Evolutionary conservation across 2,888 invertebrate genomes (phyloP), one percentile per base, ranked within the genome.

Genomic region (Chrysolina oricalcia): DNA sequence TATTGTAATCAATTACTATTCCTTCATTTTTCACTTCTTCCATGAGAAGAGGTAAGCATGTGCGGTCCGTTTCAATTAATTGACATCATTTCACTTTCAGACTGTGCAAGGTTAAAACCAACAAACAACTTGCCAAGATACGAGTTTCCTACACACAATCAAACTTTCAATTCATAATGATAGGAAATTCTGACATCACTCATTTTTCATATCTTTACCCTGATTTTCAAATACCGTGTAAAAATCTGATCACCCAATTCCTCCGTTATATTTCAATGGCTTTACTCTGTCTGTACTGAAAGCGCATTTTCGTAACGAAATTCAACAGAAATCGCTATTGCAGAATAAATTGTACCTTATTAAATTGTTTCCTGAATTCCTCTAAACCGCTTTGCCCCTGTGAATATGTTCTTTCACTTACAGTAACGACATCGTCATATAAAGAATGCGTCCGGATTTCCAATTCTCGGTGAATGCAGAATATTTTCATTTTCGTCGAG

Each of bases 341-440:
- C 21, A 27, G 9, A 59, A 69, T 63, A 64, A 69, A 73, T 64
- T 41, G 64, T 27, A 17, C 63, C 48, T 50, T 59, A 48, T 69
- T 35, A 56, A 70, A 71, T 64, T 27, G 59, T 68, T 73, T 69
- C 68, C 46, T 23, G 59, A 41, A 69, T 73, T 73, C 62, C 62
- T 63, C 50, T 21, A 65, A 68, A 73, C 59, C 56, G 67, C 59
- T 69, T 69, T 62, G 63, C 69, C 53, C 43, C 50, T 64, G 27
- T 50, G 64, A 68, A 73, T 68, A 62, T 73, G 56, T 66, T 56
- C 67, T 68, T 68, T 68, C 56, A 70, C 48, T 21, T 62, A 27
- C 63, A 59, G 35, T n/a, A 17, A 59, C 35, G 35, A 59, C 59
- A 59, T 35, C 59, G 27, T 53, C 19, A 5, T 21, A 53, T 53